These are phyloP conservation scores for Myiothlypis chrysogaster DNA, from an alignment of 2,797 vertebrate genomes.

Conservation along the genomic window DNA sequence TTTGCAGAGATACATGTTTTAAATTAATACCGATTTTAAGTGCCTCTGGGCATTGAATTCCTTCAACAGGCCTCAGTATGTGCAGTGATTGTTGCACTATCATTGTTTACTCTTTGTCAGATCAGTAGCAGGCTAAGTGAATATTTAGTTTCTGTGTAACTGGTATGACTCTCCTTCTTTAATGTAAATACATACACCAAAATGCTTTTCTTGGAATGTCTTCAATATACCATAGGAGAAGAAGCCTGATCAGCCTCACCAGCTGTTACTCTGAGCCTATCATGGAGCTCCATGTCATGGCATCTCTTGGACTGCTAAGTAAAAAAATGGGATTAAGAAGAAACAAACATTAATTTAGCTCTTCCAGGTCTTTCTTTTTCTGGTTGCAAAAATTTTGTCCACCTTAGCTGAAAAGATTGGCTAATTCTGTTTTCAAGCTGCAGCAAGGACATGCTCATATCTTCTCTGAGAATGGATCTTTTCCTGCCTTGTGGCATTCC, in stretches of 20 bases:
- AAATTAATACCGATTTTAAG: background rate
- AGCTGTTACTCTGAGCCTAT: background rate
- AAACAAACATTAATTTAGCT: background rate
- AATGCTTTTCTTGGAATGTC: background rate
- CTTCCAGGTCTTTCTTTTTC: background rate
- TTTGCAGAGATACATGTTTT: background rate
- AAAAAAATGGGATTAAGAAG: background rate
- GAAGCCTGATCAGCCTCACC: background rate
- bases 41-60: background rate
- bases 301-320: background rate
- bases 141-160: background rate
- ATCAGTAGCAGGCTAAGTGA: background rate
- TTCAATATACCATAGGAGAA: background rate
- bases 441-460: background rate
- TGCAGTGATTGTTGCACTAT: background rate
- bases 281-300: fast-evolving
- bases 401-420: background rate
- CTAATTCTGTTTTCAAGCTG: background rate
- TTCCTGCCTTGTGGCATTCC: background rate
- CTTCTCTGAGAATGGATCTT: background rate
- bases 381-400: background rate
- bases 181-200: background rate
- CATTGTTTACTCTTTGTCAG: background rate
- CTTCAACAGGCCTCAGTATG: background rate
- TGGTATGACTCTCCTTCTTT: background rate